These are phyloP conservation scores for Metellina segmentata DNA, from an alignment of 2,888 invertebrate genomes.

Conservation along the genomic window DNA sequence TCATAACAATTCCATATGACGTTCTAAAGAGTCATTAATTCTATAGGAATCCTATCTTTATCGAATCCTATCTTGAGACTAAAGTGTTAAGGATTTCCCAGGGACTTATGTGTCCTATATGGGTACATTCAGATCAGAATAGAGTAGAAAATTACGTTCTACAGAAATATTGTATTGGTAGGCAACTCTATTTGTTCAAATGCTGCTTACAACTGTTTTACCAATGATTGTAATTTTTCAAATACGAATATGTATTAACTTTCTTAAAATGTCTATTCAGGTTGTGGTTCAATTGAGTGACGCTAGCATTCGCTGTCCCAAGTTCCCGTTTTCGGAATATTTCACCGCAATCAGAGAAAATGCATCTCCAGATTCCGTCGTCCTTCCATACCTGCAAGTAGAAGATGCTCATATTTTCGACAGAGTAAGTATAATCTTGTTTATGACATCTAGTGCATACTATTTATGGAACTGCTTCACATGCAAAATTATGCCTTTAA, in stretches of 20 bases:
- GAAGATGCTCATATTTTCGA: constrained; percentile 78
- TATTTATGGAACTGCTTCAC: background rate
- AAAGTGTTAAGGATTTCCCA: too few relatives aligned
- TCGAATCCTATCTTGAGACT: too few relatives aligned
- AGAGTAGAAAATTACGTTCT: too few relatives aligned
- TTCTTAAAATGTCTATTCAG: constrained; percentile 10
- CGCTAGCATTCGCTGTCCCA: constrained; percentile 78
- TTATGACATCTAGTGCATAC: background rate
- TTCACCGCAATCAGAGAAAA: constrained; percentile 78
- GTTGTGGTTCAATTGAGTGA: constrained; percentile 78
- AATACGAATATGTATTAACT: background rate
- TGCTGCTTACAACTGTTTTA: background rate
- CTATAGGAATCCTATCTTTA: too few relatives aligned
- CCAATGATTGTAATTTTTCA: background rate
- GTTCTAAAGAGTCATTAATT: too few relatives aligned
- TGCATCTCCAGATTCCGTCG: constrained; percentile 78
- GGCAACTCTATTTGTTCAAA: background rate
- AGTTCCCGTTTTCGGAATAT: constrained; percentile 79
- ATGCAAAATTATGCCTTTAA: too few relatives aligned
- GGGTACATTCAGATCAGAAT: too few relatives aligned
- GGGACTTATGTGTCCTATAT: too few relatives aligned
- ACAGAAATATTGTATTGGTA: too few relatives aligned
- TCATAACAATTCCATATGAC: too few relatives aligned
- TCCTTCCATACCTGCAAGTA: constrained; percentile 78
- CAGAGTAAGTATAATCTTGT: constrained; percentile 61